Conservation (phyloP, 2,797 vertebrate species). For the Bucorvus abyssinicus region DNA sequence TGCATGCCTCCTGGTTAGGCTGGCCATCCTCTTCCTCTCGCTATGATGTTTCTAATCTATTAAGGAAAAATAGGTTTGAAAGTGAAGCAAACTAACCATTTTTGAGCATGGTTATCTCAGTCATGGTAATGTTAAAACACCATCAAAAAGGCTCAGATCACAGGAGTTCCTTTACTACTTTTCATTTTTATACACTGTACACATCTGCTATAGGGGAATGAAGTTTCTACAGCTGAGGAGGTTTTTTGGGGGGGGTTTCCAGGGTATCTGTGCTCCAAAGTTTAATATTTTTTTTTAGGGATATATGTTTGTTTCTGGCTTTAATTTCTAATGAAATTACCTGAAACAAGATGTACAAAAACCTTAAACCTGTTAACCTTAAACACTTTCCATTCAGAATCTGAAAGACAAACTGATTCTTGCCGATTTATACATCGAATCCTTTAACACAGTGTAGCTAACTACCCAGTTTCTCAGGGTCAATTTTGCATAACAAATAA, state of each 20-base stretch:
- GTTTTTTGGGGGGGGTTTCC: neutral
- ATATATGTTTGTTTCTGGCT: neutral
- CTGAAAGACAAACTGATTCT: neutral
- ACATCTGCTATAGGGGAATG: neutral
- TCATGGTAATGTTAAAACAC: neutral
- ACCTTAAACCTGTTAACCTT: neutral
- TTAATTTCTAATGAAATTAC: neutral
- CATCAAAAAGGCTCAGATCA: neutral
- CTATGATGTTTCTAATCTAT: neutral
- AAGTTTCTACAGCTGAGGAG: neutral
- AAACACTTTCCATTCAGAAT: neutral
- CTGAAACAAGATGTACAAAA: neutral
- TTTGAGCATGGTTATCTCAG: neutral
- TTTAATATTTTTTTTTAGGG: neutral
- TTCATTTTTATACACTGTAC: neutral
- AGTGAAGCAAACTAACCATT: neutral
- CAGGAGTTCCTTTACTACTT: neutral
- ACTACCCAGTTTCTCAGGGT: neutral
- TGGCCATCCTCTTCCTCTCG: neutral
- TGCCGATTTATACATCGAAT: neutral
- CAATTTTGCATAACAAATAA: neutral
- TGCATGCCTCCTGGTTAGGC: neutral
- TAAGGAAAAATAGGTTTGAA: neutral
- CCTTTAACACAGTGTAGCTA: neutral
- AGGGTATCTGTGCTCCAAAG: neutral